phyloP scores from a whole-genome alignment of 2,113 vertebrate genomes.

The Dasyurus viverrinus region DNA sequence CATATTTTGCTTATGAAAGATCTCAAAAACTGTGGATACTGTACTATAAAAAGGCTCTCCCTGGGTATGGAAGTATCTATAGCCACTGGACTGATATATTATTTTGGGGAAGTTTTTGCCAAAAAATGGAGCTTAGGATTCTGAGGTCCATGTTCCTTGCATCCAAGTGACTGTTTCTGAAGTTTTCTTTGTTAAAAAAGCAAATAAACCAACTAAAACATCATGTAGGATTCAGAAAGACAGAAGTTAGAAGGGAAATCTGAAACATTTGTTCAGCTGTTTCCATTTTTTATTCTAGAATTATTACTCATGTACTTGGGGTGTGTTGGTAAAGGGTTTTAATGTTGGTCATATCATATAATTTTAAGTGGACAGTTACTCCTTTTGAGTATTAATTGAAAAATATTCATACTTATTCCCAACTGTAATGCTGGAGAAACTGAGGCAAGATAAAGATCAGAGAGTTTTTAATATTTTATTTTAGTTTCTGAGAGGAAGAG shows the following conservation, averaged over 20 bases:
- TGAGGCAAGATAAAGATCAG: no score
- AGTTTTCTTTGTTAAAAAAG: constrained; percentile 5
- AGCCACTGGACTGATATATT: not conserved
- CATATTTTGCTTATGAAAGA: constrained; percentile 31
- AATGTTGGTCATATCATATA: not conserved
- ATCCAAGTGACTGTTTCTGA: constrained; percentile 17
- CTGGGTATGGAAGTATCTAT: not conserved
- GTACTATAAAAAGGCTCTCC: constrained; percentile 37
- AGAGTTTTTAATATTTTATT: no score
- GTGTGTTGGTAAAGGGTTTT: not conserved
- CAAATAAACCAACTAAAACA: not conserved
- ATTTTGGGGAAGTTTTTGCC: not conserved
- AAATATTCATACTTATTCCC: no score
- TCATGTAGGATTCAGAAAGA: constrained; percentile 9
- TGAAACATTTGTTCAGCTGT: not conserved
- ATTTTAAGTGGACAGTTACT: not conserved
- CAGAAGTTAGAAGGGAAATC: constrained; percentile 30
- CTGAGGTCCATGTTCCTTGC: not conserved
- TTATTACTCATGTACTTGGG: not conserved
- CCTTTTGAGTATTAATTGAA: not conserved
- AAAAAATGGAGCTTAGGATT: not conserved
- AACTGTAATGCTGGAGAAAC: no score
- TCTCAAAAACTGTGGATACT: constrained; percentile 26
- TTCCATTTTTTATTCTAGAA: not conserved
- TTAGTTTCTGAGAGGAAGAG: no score